A percentile compares a stretch with the other conserved stretches of the same genome.
phyloP scores from a whole-genome alignment of 2,113 vertebrate species.

The Tonatia bakeri region DNA sequence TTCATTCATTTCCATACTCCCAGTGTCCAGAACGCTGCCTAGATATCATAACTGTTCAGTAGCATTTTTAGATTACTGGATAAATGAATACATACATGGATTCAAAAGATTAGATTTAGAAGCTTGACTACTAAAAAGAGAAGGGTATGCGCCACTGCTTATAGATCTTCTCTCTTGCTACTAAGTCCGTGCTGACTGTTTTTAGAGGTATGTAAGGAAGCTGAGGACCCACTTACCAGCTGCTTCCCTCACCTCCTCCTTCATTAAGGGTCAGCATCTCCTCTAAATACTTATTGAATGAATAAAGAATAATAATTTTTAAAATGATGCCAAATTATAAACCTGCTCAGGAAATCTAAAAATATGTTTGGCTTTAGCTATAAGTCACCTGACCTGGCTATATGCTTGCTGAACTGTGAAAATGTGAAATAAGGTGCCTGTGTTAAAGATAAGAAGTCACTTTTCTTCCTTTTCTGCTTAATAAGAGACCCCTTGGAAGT shows the following conservation, averaged over 20 bases:
- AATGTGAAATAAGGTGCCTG: neutral
- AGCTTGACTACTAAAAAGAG: neutral
- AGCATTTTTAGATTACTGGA: neutral
- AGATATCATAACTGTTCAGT: neutral
- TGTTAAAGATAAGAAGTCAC: neutral
- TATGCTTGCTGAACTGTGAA: slow-evolving; percentile 9
- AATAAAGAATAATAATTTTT: neutral
- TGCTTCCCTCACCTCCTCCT: neutral
- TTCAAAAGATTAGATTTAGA: neutral
- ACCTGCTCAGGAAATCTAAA: neutral
- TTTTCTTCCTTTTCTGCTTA: neutral
- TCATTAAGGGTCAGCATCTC: neutral
- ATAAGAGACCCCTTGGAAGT: neutral
- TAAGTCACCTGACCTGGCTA: neutral
- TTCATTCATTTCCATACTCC: neutral
- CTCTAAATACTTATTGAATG: neutral
- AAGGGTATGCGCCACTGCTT: neutral
- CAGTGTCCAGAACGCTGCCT: neutral
- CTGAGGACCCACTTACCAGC: too few species aligned
- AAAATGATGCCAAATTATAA: neutral
- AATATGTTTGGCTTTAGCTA: neutral
- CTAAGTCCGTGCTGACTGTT: neutral
- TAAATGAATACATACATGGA: neutral
- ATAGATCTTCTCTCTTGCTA: neutral
- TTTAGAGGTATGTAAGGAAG: neutral